phyloP scores from a whole-genome alignment of 1,140 invertebrate species.

The Rhynchophorus ferrugineus region DNA sequence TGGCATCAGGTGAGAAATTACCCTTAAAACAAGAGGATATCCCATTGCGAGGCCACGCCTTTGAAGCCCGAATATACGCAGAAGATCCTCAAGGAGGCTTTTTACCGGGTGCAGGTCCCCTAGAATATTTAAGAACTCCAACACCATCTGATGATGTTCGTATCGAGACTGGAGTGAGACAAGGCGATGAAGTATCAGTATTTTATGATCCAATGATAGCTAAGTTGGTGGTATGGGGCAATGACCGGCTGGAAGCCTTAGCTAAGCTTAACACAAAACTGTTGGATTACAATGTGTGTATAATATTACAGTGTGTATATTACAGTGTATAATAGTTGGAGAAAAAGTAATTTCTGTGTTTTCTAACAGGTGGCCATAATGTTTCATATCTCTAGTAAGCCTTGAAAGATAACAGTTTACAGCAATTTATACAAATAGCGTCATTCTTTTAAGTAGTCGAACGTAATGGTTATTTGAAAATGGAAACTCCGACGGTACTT shows the following conservation, averaged over 20 bases:
- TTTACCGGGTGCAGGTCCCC: slow-evolving; percentile 76
- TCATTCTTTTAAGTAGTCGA: no score
- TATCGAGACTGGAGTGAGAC: slow-evolving; percentile 69
- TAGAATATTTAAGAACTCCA: slow-evolving; percentile 66
- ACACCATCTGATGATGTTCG: slow-evolving; percentile 51
- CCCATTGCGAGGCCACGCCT: slow-evolving; percentile 69
- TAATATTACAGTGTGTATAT: no score
- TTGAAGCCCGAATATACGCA: slow-evolving; percentile 94
- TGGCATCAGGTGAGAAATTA: slow-evolving; percentile 78
- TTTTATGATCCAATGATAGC: slow-evolving; percentile 99
- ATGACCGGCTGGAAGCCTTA: slow-evolving; percentile 75
- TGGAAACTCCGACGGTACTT: no score
- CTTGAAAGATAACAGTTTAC: no score
- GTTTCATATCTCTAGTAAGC: no score
- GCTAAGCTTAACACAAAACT: slow-evolving; percentile 68
- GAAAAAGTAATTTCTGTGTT: no score
- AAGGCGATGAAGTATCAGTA: slow-evolving; percentile 86
- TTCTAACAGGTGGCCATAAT: no score
- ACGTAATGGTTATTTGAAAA: no score
- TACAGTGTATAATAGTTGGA: neutral
- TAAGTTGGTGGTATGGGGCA: slow-evolving; percentile 93
- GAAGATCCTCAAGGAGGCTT: slow-evolving; percentile 79
- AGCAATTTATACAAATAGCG: no score
- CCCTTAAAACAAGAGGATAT: slow-evolving; percentile 76
- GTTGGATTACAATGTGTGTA: slow-evolving; percentile 74